A percentile compares a stretch with the other conserved stretches of the same genome.
These are phyloP conservation scores for Psittacara wagleri DNA, from an alignment of 2,113 vertebrate species.

Conservation along the genomic window DNA sequence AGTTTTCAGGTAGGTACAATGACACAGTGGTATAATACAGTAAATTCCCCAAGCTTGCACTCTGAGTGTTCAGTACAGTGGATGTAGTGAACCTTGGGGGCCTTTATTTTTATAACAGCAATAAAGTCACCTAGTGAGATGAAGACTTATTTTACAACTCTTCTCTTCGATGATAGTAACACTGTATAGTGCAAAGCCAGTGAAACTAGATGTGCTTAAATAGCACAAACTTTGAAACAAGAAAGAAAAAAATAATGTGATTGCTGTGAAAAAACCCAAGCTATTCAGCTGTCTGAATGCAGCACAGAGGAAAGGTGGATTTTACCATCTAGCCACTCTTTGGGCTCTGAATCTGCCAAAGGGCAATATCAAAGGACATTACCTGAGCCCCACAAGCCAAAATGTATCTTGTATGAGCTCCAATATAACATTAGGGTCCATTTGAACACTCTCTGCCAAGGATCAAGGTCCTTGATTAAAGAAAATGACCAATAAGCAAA, in stretches of 20 bases:
- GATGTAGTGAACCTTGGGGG: constrained; percentile 42
- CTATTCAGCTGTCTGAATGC: not conserved
- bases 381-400: not conserved
- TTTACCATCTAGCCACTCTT: not conserved
- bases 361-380: not conserved
- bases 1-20: constrained; percentile 60
- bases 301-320: not conserved
- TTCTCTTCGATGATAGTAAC: constrained; percentile 45
- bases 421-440: not conserved
- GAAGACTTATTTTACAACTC: constrained; percentile 62
- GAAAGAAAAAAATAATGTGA: not conserved
- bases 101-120: constrained; percentile 70
- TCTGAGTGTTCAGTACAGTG: constrained; percentile 57
- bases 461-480: not conserved
- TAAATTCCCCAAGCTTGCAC: constrained; percentile 62
- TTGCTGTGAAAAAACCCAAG: not conserved
- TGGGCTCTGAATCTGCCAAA: not conserved
- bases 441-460: not conserved
- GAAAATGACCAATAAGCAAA: constrained; percentile 5
- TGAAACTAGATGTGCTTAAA: not conserved
- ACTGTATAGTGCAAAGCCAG: constrained; percentile 12
- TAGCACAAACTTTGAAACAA: not conserved
- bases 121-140: constrained; percentile 71
- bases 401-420: not conserved
- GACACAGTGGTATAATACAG: constrained; percentile 49